Base-by-base conservation (phyloP, 2,888 invertebrate species). In the Hetaerina titia region DNA sequence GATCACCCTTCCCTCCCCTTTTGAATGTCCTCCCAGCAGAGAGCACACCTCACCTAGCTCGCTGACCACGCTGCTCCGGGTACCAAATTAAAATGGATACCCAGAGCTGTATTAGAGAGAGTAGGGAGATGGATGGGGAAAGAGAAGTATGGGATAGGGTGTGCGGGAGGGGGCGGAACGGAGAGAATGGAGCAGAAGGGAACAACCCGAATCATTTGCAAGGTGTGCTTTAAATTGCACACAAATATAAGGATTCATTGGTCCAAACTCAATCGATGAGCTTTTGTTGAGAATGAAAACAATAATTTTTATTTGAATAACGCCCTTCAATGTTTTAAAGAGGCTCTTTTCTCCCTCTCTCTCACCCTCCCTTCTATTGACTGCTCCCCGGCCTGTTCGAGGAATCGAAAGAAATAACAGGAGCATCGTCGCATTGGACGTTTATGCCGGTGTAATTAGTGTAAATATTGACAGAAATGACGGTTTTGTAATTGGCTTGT, bases 381-480 rank as follows among this genome's bases (percentile, higher is more conserved):
- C 45, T 45, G 4, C 45, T 31, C 81, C 81, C 81, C 25, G 9
- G 13, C 9, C 81, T 6, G 25, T 31, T 13, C 31, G 11, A 0
- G 60, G 31, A 22, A 31, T 81, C 31, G 81, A 25, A 81, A 81
- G 25, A 31, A 81, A 81, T 31, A 81, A 31, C 81, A 81, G 31
- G 31, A 81, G 81, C 81, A 15, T n/a, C 81, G 25, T 31, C 81
- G 22, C 31, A 81, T 31, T 81, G 81, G 81, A 7, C 81, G 81
- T 31, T 31, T 81, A 81, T 81, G 81, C 81, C 81, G 81, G 25
- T 81, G 81, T 81, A 81, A 81, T 81, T 81, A 81, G 81, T 31
- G 81, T 81, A 81, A 81, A 81, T 81, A 81, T 81, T 81, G 81
- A 81, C 81, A 31, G 81, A 81, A 81, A 81, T 81, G 81, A 31